Conservation (phyloP, 2,888 invertebrate species). For the Sceliomorpha sp. region DNA sequence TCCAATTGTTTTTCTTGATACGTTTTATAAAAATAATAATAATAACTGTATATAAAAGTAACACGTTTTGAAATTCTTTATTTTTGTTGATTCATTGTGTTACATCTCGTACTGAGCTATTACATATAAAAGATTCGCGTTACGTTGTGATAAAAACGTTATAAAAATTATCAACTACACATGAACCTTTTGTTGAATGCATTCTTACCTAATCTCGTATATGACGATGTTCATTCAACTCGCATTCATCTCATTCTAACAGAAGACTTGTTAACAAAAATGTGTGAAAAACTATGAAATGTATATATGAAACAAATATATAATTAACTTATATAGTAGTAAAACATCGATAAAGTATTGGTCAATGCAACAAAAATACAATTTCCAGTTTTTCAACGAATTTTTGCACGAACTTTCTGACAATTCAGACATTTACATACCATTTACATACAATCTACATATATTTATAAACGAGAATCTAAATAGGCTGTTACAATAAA, state of each 20-base stretch:
- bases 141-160: slow-evolving; percentile 62
- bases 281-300: background rate
- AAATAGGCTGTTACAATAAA: slow-evolving; percentile 37
- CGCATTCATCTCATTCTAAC: background rate
- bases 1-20: slow-evolving; percentile 13
- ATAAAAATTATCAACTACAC: slow-evolving; percentile 34
- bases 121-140: slow-evolving; percentile 64
- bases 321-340: background rate
- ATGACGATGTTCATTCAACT: slow-evolving; percentile 2
- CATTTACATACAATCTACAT: slow-evolving; percentile 46
- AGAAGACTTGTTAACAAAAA: background rate
- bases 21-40: slow-evolving; percentile 1
- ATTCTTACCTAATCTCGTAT: slow-evolving; percentile 2
- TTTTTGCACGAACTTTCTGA: slow-evolving; percentile 17
- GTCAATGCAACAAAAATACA: background rate
- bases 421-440: slow-evolving; percentile 40
- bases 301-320: background rate
- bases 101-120: slow-evolving; percentile 68
- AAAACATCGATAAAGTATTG: too few relatives aligned
- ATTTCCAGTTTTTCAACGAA: slow-evolving; percentile 1
- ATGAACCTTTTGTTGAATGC: slow-evolving; percentile 2
- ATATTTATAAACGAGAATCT: slow-evolving; percentile 25
- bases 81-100: slow-evolving; percentile 61
- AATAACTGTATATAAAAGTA: slow-evolving; percentile 5
- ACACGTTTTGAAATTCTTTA: slow-evolving; percentile 59